Evolutionary conservation across 2,888 invertebrate genomes (phyloP).

Genomic region (Steinernema hermaphroditum): DNA sequence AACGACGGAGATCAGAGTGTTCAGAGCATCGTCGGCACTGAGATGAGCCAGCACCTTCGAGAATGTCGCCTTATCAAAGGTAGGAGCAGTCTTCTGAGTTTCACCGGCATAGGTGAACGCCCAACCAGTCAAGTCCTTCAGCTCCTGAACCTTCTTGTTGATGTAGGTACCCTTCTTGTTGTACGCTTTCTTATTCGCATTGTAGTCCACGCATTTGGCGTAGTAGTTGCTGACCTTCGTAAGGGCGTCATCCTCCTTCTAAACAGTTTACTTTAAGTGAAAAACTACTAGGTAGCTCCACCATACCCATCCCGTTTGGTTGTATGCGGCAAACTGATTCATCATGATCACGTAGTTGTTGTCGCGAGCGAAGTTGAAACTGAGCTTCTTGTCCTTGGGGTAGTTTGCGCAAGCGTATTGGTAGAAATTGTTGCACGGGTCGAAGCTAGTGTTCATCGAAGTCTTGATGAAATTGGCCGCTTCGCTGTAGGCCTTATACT

Average conservation of each 20-base stretch:
- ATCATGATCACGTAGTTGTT: constrained; percentile 8
- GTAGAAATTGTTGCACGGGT: constrained; percentile 62
- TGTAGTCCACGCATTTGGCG: neutral
- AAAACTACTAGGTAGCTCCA: too few species aligned
- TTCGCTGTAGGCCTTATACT: constrained; percentile 43
- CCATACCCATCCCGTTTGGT: neutral
- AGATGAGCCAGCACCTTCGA: constrained; percentile 12
- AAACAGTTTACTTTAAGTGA: neutral
- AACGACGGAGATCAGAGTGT: neutral
- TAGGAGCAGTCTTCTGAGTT: neutral
- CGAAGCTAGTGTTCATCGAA: constrained; percentile 40
- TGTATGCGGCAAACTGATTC: neutral
- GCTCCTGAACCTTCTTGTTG: neutral
- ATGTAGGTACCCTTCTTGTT: neutral
- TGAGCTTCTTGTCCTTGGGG: neutral
- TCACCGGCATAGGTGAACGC: constrained; percentile 2
- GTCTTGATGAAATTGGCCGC: neutral
- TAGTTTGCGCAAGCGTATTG: constrained; percentile 55
- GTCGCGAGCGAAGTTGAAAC: neutral
- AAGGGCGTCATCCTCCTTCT: neutral
- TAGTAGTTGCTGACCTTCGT: neutral
- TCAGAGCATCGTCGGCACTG: neutral
- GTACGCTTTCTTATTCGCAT: too few species aligned
- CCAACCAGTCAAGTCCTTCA: neutral
- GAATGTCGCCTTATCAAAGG: neutral